Evolutionary conservation across 2,888 invertebrate genomes (phyloP).

Genomic region (Aphidoletes aphidimyza): DNA sequence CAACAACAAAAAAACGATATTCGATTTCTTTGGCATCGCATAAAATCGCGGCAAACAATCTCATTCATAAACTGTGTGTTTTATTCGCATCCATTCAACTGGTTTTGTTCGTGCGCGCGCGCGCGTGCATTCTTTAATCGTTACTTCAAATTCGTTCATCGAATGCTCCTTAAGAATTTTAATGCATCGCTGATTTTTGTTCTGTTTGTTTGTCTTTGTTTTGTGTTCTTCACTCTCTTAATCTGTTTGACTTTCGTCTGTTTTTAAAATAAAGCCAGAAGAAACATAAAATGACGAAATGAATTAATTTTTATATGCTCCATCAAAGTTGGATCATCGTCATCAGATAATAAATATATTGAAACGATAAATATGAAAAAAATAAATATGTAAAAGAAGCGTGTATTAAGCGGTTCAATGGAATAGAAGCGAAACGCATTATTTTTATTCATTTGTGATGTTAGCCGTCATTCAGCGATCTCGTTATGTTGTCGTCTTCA

Average conservation of each 20-base stretch:
- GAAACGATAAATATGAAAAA: constrained; percentile 21
- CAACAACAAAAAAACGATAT: background rate
- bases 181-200: constrained; percentile 39
- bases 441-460: constrained; percentile 47
- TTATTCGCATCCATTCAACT: constrained; percentile 27
- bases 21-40: background rate
- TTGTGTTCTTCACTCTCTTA: background rate
- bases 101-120: no score
- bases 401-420: constrained; percentile 26
- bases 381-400: constrained; percentile 8
- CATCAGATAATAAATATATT: constrained; percentile 50
- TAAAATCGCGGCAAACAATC: background rate
- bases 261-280: background rate
- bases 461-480: background rate
- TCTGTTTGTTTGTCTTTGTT: background rate
- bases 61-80: constrained; percentile 47
- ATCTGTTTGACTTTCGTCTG: background rate
- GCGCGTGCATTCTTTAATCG: no score
- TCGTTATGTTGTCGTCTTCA: background rate
- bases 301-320: constrained; percentile 53
- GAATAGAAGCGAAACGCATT: constrained; percentile 26
- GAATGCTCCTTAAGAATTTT: constrained; percentile 44
- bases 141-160: constrained; percentile 15
- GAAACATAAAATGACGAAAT: constrained; percentile 36
- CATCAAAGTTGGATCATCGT: constrained; percentile 53